phyloP scores from a whole-genome alignment of 2,888 invertebrate species.

The Nymphalis c-album region DNA sequence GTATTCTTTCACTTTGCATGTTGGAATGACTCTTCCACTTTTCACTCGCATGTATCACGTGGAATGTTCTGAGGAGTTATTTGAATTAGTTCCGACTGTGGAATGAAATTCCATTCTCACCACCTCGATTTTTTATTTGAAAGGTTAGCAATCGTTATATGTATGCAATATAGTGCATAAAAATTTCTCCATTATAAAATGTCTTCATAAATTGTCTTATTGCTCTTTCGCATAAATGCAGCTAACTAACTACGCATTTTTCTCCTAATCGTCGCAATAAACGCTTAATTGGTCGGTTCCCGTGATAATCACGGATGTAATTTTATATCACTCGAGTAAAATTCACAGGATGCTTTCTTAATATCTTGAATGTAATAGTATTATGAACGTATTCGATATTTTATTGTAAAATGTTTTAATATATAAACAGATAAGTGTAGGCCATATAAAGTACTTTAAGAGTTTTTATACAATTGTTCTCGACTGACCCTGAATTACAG shows the following conservation, averaged over 20 bases:
- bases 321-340: slow-evolving; percentile 57
- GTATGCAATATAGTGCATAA: neutral
- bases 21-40: too few relatives aligned
- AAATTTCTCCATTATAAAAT: slow-evolving; percentile 21
- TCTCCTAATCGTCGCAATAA: slow-evolving; percentile 66
- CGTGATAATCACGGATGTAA: slow-evolving; percentile 68
- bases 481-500: too few relatives aligned
- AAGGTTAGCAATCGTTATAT: too few relatives aligned
- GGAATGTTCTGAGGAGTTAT: too few relatives aligned
- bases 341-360: slow-evolving; percentile 53
- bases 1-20: too few relatives aligned
- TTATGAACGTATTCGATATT: slow-evolving; percentile 42
- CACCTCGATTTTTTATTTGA: too few relatives aligned
- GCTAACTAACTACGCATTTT: slow-evolving; percentile 58
- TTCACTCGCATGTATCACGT: too few relatives aligned
- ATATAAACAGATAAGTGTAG: neutral
- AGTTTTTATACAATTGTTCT: too few relatives aligned
- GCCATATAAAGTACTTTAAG: too few relatives aligned
- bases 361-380: slow-evolving; percentile 44
- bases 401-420: neutral
- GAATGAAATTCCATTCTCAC: too few relatives aligned
- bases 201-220: slow-evolving; percentile 37
- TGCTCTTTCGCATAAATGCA: slow-evolving; percentile 41
- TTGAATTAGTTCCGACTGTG: too few relatives aligned
- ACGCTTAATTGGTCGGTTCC: slow-evolving; percentile 55